Percentiles rank a stretch among this genome's conserved stretches.
Conservation (phyloP, 2,888 invertebrate species). For the Ptychoptera albimana region DNA sequence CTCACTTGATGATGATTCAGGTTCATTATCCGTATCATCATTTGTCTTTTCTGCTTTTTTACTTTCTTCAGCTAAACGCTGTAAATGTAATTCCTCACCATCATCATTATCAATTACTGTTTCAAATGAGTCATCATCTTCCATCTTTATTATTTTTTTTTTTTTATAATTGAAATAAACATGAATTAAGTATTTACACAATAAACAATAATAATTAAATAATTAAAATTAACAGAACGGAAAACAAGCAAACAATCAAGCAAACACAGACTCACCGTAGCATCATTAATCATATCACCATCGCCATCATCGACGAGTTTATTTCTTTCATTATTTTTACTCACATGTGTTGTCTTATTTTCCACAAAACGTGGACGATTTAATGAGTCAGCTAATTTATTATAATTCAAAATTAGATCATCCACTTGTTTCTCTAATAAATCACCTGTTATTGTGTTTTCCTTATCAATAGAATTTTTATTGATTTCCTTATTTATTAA, state of each 20-base stretch:
- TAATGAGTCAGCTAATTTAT: constrained; percentile 8
- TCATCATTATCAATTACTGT: constrained; percentile 27
- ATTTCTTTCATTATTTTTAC: background rate
- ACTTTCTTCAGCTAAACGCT: constrained; percentile 19
- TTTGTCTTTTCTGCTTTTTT: constrained; percentile 17
- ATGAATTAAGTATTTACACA: too few species aligned
- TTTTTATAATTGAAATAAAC: background rate
- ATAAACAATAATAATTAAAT: too few species aligned
- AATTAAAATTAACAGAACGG: too few species aligned
- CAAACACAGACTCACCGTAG: background rate
- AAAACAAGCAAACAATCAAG: background rate
- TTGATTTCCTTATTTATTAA: too few species aligned
- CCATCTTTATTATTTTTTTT: constrained; percentile 8
- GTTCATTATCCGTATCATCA: constrained; percentile 13
- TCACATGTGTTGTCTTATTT: background rate
- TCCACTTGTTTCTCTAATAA: constrained; percentile 8
- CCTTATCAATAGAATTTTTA: background rate
- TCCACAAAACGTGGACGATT: background rate
- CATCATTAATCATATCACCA: background rate
- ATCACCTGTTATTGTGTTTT: background rate
- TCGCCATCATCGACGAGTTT: background rate
- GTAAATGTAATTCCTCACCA: constrained; percentile 19
- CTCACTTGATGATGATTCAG: constrained; percentile 17
- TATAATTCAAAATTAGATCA: constrained; percentile 8
- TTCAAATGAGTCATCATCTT: constrained; percentile 20